phyloP scores from a whole-genome alignment of 2,797 vertebrate species.

The Melopsittacus undulatus region DNA sequence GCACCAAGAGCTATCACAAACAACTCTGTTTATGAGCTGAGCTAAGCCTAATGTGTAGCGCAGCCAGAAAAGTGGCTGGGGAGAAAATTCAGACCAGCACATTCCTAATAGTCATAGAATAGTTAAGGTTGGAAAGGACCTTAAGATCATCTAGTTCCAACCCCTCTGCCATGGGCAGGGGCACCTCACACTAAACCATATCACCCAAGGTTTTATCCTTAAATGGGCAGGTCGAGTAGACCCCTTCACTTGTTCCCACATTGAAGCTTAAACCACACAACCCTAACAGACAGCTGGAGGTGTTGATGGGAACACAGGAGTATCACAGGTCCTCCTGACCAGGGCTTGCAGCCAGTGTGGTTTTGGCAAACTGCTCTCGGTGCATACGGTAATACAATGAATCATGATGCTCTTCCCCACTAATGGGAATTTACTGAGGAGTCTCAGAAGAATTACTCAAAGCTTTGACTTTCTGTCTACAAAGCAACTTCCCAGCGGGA shows the following conservation, averaged over 20 bases:
- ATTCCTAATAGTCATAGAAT: background rate
- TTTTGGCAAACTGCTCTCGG: background rate
- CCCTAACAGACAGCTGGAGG: background rate
- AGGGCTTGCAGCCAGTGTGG: background rate
- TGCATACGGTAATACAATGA: background rate
- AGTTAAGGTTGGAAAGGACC: too few species aligned
- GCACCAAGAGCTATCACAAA: background rate
- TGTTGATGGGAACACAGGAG: accelerated
- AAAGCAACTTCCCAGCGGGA: background rate
- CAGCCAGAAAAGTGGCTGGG: background rate
- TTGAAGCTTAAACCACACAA: too few species aligned
- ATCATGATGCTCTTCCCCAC: accelerated
- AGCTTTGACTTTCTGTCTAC: background rate
- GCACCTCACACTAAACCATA: too few species aligned
- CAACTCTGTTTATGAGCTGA: background rate
- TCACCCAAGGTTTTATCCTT: too few species aligned
- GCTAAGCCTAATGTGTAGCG: background rate
- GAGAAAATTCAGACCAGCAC: accelerated
- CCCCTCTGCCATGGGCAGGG: too few species aligned
- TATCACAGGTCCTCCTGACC: accelerated
- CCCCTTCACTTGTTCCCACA: background rate
- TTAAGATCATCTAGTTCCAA: too few species aligned
- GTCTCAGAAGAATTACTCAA: background rate
- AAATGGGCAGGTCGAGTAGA: too few species aligned
- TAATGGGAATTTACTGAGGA: background rate